Evolutionary conservation across 2,113 vertebrate genomes (phyloP).

Genomic region (Corvus moneduloides): DNA sequence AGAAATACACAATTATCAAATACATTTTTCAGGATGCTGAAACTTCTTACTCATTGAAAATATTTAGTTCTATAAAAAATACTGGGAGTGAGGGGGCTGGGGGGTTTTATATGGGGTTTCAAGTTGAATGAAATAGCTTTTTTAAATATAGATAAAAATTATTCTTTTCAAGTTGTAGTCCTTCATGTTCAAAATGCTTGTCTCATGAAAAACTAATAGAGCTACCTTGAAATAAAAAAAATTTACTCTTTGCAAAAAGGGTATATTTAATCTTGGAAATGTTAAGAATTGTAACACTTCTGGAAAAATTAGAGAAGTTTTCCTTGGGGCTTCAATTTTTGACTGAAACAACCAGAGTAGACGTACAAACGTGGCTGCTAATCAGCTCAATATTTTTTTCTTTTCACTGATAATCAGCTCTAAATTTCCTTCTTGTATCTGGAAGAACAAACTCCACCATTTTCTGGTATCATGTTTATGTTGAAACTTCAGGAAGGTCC

Average conservation of each 20-base stretch:
- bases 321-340: not conserved
- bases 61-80: not conserved
- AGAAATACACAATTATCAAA: not conserved
- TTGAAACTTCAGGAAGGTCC: not conserved
- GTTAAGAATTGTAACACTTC: not conserved
- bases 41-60: not conserved
- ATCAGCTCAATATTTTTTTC: not conserved
- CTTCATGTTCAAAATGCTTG: not conserved
- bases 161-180: not conserved
- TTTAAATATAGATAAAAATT: not conserved
- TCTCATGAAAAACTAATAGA: not conserved
- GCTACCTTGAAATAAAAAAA: not conserved
- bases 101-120: not conserved
- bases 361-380: not conserved
- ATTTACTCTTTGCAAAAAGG: not conserved
- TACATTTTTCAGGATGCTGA: not conserved
- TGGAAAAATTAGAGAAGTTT: not conserved
- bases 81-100: fast-evolving
- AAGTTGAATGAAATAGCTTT: not conserved
- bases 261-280: not conserved
- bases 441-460: not conserved
- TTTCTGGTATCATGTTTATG: too few species aligned
- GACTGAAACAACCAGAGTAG: not conserved
- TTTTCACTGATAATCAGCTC: not conserved
- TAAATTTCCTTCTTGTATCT: not conserved